Evolutionary conservation across 2,888 invertebrate species (phyloP).

Genomic region (Drosophila prostipennis): DNA sequence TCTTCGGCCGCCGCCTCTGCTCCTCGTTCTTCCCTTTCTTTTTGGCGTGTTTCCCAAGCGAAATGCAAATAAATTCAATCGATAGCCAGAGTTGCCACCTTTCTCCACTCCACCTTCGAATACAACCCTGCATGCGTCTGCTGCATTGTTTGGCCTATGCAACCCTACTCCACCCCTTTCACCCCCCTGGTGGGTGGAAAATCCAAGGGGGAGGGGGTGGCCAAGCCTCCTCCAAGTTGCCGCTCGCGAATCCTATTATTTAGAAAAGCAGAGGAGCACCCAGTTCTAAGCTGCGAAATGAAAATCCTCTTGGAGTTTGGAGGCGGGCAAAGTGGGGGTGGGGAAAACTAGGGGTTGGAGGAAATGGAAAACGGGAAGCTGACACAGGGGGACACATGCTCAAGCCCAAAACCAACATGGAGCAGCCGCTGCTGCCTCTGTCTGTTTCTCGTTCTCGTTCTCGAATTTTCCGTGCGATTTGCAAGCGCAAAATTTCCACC

Average conservation of each 20-base stretch:
- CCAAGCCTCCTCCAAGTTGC: constrained; percentile 55
- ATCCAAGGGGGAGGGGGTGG: not conserved
- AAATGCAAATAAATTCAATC: constrained; percentile 81
- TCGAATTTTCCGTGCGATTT: constrained; percentile 76
- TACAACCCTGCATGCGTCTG: constrained; percentile 57
- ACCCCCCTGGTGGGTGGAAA: not conserved
- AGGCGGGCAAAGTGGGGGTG: not conserved
- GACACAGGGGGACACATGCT: constrained; percentile 43
- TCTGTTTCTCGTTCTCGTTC: constrained; percentile 27
- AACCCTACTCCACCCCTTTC: not conserved
- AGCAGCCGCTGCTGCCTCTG: constrained; percentile 10
- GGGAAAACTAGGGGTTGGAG: constrained; percentile 5
- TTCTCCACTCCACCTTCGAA: constrained; percentile 9
- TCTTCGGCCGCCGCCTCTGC: constrained; percentile 11
- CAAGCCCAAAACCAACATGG: constrained; percentile 65
- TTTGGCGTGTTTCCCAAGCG: constrained; percentile 33
- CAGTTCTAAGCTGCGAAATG: constrained; percentile 75
- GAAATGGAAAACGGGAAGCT: constrained; percentile 14
- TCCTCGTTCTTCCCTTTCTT: constrained; percentile 10
- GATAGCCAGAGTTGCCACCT: constrained; percentile 52
- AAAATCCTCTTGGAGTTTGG: constrained; percentile 64
- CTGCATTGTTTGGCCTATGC: constrained; percentile 49
- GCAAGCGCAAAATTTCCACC: constrained; percentile 78
- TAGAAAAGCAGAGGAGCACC: constrained; percentile 43
- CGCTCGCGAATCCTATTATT: constrained; percentile 62